These are phyloP conservation scores for Cryptotermes secundus DNA, from an alignment of 1,140 invertebrate species.

Conservation along the genomic window DNA sequence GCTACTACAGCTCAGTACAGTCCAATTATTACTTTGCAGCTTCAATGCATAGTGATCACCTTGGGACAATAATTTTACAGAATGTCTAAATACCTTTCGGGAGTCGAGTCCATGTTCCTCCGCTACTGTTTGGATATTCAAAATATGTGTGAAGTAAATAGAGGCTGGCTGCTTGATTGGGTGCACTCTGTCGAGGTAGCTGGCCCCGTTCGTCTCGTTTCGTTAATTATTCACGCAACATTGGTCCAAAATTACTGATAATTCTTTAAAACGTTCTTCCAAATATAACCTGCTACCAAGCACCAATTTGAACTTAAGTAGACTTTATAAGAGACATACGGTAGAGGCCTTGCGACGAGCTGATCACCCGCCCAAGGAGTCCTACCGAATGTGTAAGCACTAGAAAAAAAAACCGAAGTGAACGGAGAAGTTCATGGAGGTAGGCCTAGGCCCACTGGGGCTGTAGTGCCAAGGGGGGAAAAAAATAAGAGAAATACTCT, in stretches of 20 bases:
- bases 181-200: background rate
- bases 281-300: background rate
- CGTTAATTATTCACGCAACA: slow-evolving; percentile 9
- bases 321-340: too few species aligned
- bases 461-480: too few species aligned
- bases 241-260: slow-evolving; percentile 17
- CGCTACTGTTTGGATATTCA: background rate
- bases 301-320: slow-evolving; percentile 14
- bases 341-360: too few species aligned
- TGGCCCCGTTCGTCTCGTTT: background rate
- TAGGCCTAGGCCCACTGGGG: too few species aligned
- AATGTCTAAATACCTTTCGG: background rate
- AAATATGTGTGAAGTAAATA: background rate
- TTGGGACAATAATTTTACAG: background rate
- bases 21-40: background rate
- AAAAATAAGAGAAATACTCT: too few species aligned
- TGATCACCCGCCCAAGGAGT: too few species aligned
- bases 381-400: too few species aligned
- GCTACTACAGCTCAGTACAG: background rate
- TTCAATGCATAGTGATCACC: background rate
- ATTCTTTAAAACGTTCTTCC: background rate
- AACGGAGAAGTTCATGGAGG: too few species aligned
- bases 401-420: too few species aligned
- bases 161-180: background rate
- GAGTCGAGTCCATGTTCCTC: background rate